A percentile compares a stretch with the other conserved stretches of the same genome.
Evolutionary conservation across 2,888 invertebrate genomes (phyloP).

Genomic region (Rhamnusium bicolor): DNA sequence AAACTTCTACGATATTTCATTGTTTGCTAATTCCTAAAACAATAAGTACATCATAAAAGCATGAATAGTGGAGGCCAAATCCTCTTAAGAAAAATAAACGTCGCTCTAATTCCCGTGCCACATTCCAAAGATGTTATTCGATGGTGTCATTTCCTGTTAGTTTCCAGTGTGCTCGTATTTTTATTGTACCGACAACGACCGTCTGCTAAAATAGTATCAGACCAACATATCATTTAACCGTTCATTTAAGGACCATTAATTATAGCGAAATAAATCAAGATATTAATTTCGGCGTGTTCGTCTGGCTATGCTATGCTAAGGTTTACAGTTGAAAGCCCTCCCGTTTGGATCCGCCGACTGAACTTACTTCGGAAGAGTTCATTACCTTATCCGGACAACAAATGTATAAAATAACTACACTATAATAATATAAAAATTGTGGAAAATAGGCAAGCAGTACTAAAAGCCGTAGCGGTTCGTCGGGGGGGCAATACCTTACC

Average conservation of each 20-base stretch:
- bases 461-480: no score
- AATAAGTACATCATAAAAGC: no score
- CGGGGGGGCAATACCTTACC: no score
- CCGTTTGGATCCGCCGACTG: not conserved
- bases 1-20: no score
- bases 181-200: not conserved
- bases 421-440: no score
- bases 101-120: constrained; percentile 6
- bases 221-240: not conserved
- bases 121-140: constrained; percentile 28
- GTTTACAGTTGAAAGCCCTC: not conserved
- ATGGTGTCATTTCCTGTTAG: constrained; percentile 25
- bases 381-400: not conserved
- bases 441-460: no score
- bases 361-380: not conserved
- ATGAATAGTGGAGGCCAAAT: not conserved
- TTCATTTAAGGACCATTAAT: not conserved
- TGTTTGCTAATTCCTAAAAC: no score
- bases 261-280: not conserved
- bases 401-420: not conserved
- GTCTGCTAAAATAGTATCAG: not conserved
- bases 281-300: constrained; percentile 3
- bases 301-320: not conserved
- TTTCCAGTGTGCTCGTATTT: constrained; percentile 17
- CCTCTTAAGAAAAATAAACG: constrained; percentile 4